Percentiles rank a stretch among this genome's conserved stretches.
Evolutionary conservation across 2,888 invertebrate genomes (phyloP).

Genomic region (Anaspis maculata): DNA sequence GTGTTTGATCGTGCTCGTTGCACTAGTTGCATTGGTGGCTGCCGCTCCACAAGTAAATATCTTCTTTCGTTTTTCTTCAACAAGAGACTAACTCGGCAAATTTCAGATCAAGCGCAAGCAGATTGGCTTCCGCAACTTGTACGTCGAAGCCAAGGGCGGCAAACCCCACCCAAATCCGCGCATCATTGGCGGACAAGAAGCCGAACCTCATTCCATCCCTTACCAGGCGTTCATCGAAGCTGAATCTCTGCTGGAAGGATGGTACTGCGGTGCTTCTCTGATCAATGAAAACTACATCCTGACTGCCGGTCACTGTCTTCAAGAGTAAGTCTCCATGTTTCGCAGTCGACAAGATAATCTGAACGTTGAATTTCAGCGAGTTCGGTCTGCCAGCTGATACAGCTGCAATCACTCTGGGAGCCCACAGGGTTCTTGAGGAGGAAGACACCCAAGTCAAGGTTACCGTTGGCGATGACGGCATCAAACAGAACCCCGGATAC

Average conservation of each 20-base stretch:
- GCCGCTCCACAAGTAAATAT: too few species aligned
- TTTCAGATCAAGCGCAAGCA: too few species aligned
- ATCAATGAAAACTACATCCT: slow-evolving; percentile 1
- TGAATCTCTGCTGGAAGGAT: slow-evolving; percentile 1
- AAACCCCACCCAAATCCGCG: not conserved
- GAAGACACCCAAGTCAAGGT: slow-evolving; percentile 7
- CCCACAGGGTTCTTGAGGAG: slow-evolving; percentile 4
- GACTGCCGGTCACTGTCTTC: slow-evolving; percentile 2
- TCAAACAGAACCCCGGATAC: slow-evolving; percentile 6
- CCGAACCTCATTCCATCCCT: slow-evolving; percentile 2
- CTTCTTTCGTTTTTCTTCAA: too few species aligned
- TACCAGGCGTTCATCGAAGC: slow-evolving; percentile 3
- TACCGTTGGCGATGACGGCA: slow-evolving; percentile 1
- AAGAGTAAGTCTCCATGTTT: too few species aligned
- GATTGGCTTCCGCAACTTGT: too few species aligned
- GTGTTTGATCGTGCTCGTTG: too few species aligned
- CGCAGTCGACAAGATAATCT: too few species aligned
- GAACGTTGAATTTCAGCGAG: slow-evolving; percentile 2
- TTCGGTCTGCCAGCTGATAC: too few species aligned
- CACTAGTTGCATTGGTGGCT: too few species aligned
- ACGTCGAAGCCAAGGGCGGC: too few species aligned
- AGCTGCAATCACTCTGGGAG: slow-evolving; percentile 7
- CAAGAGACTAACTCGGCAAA: too few species aligned
- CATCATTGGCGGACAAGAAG: slow-evolving; percentile 2
- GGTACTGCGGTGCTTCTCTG: slow-evolving; percentile 6